A percentile compares a stretch with the other conserved stretches of the same genome.
Conservation (phyloP, 2,888 invertebrate genomes). For the Platycheirus albimanus region DNA sequence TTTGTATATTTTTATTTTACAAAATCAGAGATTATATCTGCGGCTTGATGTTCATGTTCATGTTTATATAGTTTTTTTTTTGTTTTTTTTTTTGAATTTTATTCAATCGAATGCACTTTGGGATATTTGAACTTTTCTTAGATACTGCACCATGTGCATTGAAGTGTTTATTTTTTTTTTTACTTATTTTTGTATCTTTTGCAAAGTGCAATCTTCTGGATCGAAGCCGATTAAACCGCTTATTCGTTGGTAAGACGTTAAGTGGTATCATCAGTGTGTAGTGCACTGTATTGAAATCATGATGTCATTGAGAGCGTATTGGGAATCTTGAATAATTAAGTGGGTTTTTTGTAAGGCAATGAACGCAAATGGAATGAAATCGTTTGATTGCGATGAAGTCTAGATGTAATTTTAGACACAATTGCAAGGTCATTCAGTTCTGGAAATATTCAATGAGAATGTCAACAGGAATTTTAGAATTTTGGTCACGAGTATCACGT, state of each 20-base stretch:
- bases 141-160: conserved; percentile 46
- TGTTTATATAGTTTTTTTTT: neutral
- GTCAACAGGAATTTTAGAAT: too few species aligned
- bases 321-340: too few species aligned
- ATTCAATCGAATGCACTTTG: conserved; percentile 24
- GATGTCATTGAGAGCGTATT: too few species aligned
- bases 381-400: too few species aligned
- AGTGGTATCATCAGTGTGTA: conserved; percentile 31
- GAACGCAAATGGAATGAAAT: too few species aligned
- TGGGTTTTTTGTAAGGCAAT: too few species aligned
- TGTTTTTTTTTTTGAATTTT: neutral
- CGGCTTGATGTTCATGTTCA: conserved; percentile 8
- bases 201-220: conserved; percentile 10
- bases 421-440: too few species aligned
- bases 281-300: too few species aligned
- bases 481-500: too few species aligned
- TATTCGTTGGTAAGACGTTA: conserved; percentile 38
- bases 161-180: conserved; percentile 23
- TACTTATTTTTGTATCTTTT: conserved; percentile 1
- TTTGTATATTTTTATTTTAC: conserved; percentile 17
- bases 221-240: conserved; percentile 46
- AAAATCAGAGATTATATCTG: conserved; percentile 48
- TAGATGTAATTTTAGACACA: too few species aligned
- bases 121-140: conserved; percentile 6
- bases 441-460: too few species aligned